phyloP scores from a whole-genome alignment of 2,797 vertebrate species.

The Hipposideros larvatus region DNA sequence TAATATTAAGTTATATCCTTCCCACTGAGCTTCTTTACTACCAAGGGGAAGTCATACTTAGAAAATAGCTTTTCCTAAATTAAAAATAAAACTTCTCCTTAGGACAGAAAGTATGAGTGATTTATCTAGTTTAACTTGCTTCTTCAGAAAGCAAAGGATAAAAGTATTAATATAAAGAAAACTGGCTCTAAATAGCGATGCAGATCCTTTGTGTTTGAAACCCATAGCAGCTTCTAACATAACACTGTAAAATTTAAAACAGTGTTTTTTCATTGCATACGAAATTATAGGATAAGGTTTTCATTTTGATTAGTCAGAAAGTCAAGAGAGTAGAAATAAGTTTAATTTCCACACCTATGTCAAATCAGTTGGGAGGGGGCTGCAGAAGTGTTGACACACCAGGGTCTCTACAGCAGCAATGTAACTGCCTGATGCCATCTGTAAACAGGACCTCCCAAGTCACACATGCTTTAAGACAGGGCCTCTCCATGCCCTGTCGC shows the following conservation, averaged over 20 bases:
- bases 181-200: background rate
- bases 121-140: slow-evolving; percentile 54
- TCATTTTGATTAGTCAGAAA: slow-evolving; percentile 23
- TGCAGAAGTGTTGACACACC: background rate
- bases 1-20: slow-evolving; percentile 57
- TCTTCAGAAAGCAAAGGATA: slow-evolving; percentile 33
- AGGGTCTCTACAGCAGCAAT: background rate
- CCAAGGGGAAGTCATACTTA: slow-evolving; percentile 42
- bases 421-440: background rate
- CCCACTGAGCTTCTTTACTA: background rate
- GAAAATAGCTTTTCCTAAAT: slow-evolving; percentile 57
- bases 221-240: background rate
- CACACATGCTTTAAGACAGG: background rate
- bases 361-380: background rate
- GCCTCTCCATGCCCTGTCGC: no score
- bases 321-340: background rate
- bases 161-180: slow-evolving; percentile 43
- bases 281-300: background rate
- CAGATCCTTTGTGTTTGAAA: slow-evolving; percentile 42
- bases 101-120: background rate
- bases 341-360: background rate
- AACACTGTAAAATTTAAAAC: background rate
- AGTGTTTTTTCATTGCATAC: background rate
- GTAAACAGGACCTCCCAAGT: background rate
- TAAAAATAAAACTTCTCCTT: slow-evolving; percentile 65